These are phyloP conservation scores for Spialia ferax DNA, from an alignment of 2,888 invertebrate genomes.

Conservation along the genomic window DNA sequence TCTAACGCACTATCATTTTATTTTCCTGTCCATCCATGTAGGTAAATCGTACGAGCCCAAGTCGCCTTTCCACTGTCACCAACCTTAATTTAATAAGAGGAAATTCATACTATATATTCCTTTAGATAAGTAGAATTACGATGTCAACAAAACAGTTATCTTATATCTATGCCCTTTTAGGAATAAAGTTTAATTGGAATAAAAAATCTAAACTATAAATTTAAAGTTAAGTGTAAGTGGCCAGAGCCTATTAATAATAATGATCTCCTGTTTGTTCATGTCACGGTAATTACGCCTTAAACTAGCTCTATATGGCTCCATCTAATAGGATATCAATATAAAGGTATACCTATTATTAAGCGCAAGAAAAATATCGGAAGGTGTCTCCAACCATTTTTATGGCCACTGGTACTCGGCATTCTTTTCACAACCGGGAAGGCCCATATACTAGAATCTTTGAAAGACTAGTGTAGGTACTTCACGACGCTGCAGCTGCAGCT, in stretches of 20 bases:
- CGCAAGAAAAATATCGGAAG: neutral
- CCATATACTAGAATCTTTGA: too few species aligned
- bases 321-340: constrained; percentile 24
- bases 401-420: too few species aligned
- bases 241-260: constrained; percentile 35
- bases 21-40: neutral
- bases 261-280: constrained; percentile 29
- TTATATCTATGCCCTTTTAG: constrained; percentile 11
- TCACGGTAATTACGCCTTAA: constrained; percentile 27
- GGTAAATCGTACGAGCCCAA: neutral
- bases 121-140: constrained; percentile 22
- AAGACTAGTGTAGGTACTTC: too few species aligned
- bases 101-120: constrained; percentile 14
- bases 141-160: constrained; percentile 24
- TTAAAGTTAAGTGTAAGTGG: constrained; percentile 32
- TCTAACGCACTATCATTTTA: neutral
- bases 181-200: constrained; percentile 32
- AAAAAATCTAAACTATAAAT: constrained; percentile 38
- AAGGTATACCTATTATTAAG: constrained; percentile 12
- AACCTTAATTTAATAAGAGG: neutral
- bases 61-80: neutral
- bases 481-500: too few species aligned
- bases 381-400: too few species aligned
- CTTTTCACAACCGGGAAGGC: too few species aligned
- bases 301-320: constrained; percentile 25